Evolutionary conservation across 2,888 invertebrate species (phyloP).

Genomic region (Drosophila putrida): DNA sequence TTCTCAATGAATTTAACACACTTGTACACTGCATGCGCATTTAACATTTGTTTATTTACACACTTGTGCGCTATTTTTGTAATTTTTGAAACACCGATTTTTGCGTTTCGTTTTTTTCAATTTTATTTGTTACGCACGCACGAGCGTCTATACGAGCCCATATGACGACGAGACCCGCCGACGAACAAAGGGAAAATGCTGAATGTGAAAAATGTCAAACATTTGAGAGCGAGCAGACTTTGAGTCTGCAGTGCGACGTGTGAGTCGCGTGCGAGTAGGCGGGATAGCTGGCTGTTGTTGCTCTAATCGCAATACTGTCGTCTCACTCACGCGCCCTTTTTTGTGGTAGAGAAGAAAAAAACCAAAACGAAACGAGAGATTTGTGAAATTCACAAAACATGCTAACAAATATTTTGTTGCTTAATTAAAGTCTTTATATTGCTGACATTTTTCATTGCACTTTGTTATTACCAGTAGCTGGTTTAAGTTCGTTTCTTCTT

Average conservation of each 20-base stretch:
- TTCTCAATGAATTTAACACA: slow-evolving; percentile 62
- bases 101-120: slow-evolving; percentile 55
- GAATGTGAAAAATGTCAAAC: slow-evolving; percentile 78
- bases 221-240: slow-evolving; percentile 74
- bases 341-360: slow-evolving; percentile 78
- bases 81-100: slow-evolving; percentile 55
- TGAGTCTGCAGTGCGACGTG: slow-evolving; percentile 65
- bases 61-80: slow-evolving; percentile 62
- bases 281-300: slow-evolving; percentile 47
- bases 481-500: slow-evolving; percentile 10
- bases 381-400: slow-evolving; percentile 67
- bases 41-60: slow-evolving; percentile 72
- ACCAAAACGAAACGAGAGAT: slow-evolving; percentile 74
- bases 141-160: slow-evolving; percentile 67
- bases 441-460: slow-evolving; percentile 29
- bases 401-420: slow-evolving; percentile 51
- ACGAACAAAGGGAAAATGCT: slow-evolving; percentile 81
- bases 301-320: slow-evolving; percentile 37
- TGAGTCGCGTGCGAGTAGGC: slow-evolving; percentile 47
- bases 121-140: slow-evolving; percentile 78
- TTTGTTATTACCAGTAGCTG: slow-evolving; percentile 23
- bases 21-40: slow-evolving; percentile 50
- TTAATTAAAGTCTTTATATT: slow-evolving; percentile 23
- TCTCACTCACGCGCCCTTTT: slow-evolving; percentile 74
- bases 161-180: slow-evolving; percentile 81